Conservation (phyloP, 2,888 invertebrate genomes). For the Busseola fusca region DNA sequence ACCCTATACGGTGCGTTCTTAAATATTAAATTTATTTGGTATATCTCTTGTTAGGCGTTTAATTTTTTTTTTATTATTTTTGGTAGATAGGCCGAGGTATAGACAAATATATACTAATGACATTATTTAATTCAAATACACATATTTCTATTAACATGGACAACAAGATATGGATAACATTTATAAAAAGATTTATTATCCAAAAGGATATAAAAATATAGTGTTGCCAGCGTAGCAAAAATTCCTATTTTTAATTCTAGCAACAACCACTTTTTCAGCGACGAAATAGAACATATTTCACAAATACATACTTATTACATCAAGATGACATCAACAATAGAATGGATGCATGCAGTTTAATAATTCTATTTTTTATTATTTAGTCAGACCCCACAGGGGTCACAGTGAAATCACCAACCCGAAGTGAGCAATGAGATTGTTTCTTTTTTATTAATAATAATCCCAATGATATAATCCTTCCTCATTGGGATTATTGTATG, state of each 20-base stretch:
- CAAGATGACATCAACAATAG: constrained; percentile 10
- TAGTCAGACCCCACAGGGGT: constrained; percentile 29
- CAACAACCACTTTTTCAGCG: constrained; percentile 18
- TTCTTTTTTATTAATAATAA: not conserved
- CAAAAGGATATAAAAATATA: constrained; percentile 32
- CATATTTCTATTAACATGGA: not conserved
- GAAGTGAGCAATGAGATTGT: constrained; percentile 3
- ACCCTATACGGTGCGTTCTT: not conserved
- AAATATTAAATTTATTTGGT: not conserved
- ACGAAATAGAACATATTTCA: not conserved
- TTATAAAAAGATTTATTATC: constrained; percentile 31
- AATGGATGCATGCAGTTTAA: constrained; percentile 8
- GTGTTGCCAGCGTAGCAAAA: constrained; percentile 27
- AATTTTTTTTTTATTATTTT: not conserved
- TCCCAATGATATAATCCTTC: too few species aligned
- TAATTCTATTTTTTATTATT: not conserved
- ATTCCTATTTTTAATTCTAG: not conserved
- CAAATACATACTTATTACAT: constrained; percentile 6
- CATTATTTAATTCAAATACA: not conserved
- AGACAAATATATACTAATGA: not conserved
- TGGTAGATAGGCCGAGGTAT: not conserved
- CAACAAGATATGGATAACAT: constrained; percentile 35
- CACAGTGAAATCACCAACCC: constrained; percentile 11
- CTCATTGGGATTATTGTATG: too few species aligned
- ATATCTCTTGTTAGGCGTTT: not conserved